Conservation (phyloP, 2,113 vertebrate genomes). For the Junco hyemalis region DNA sequence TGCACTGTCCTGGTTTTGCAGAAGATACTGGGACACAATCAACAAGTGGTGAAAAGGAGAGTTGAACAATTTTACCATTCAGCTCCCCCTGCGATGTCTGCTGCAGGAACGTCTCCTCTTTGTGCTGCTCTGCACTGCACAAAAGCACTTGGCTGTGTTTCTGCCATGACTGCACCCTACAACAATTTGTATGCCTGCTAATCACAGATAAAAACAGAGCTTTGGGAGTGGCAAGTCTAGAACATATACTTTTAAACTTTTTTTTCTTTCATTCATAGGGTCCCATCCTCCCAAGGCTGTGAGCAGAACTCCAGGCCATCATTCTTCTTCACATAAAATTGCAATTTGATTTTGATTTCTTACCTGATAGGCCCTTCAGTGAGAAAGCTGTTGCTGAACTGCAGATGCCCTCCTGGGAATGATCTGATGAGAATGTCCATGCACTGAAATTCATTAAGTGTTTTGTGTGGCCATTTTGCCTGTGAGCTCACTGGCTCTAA, state of each 20-base stretch:
- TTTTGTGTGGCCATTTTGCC: not conserved
- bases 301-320: not conserved
- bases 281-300: not conserved
- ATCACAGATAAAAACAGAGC: not conserved
- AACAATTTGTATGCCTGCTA: not conserved
- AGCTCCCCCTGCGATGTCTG: not conserved
- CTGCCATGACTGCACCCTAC: not conserved
- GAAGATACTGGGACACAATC: not conserved
- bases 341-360: not conserved
- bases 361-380: not conserved
- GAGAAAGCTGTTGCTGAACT: not conserved
- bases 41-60: conserved; percentile 28
- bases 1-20: not conserved
- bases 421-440: not conserved
- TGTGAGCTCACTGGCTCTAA: not conserved
- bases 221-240: not conserved
- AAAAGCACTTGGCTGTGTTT: not conserved
- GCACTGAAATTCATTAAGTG: not conserved
- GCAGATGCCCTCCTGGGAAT: not conserved
- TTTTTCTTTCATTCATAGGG: not conserved
- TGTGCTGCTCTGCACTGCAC: not conserved
- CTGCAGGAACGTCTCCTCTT: not conserved
- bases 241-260: not conserved
- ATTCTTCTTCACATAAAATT: not conserved
- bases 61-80: conserved; percentile 32